Conservation (phyloP, 2,888 invertebrate species). For the Acholoe squamosa region DNA sequence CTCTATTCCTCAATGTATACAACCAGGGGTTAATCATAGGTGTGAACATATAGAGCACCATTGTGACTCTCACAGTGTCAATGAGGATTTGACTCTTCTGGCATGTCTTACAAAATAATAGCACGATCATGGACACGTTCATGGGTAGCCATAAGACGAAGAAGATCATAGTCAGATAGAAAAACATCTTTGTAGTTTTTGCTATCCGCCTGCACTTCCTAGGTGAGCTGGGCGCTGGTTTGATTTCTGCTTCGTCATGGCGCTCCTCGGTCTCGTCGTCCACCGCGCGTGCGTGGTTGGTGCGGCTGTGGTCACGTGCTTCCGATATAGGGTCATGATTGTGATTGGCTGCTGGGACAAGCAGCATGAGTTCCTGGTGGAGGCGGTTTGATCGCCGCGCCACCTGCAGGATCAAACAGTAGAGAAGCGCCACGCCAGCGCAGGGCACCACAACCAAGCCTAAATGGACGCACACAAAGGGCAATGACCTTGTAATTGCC, state of each 20-base stretch:
- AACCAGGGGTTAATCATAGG: slow-evolving; percentile 58
- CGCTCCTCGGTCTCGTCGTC: neutral
- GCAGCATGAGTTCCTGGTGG: slow-evolving; percentile 6
- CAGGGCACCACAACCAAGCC: neutral
- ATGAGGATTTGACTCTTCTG: neutral
- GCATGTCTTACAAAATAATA: neutral
- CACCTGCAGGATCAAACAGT: slow-evolving; percentile 45
- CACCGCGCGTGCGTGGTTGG: neutral
- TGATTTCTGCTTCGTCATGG: neutral
- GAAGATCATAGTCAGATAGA: slow-evolving; percentile 48
- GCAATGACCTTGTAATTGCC: neutral
- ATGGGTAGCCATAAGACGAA: slow-evolving; percentile 46
- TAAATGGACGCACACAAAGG: neutral
- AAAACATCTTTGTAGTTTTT: slow-evolving; percentile 46
- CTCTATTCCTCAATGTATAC: slow-evolving; percentile 35
- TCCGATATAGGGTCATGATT: neutral
- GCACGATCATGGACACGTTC: neutral
- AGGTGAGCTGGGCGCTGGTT: neutral
- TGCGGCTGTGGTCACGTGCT: neutral
- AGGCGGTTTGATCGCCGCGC: neutral
- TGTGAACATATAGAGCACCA: neutral
- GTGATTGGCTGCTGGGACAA: neutral
- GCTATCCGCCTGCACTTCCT: neutral
- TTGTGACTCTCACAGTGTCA: neutral
- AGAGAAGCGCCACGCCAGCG: neutral